Base-by-base conservation (phyloP, 2,888 invertebrate genomes). In the Azorinus chamasolen region DNA sequence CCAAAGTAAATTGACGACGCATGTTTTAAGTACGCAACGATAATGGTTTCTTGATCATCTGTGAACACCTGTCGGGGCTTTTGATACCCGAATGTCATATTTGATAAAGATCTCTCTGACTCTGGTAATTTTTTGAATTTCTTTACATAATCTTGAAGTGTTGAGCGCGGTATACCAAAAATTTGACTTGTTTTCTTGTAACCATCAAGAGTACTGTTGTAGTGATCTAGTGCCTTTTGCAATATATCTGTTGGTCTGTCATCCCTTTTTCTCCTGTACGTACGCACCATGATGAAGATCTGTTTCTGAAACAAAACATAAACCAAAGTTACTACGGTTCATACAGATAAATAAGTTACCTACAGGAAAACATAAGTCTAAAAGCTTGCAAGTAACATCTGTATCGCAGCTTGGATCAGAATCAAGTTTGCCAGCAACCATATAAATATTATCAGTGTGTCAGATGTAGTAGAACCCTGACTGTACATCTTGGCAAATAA, bases 1-100 rank as follows among this genome's bases (percentile, higher is more conserved):
- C 78, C 70, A 66, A 69, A 73, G 39, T 73, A 78, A 12, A 78
- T 62, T 5, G 64, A 53, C 3, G 55, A 25, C 37, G 78, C 64
- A 20, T 39, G 45, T 41, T 46, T 69, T 2, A 73, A 16, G 39
- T 79, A 75, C 8, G 18, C 41, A 10, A 53, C 58, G 37, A 43
- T 18, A 45, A 5, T 55, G n/a, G 41, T 10, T 54, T 72, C 72
- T 37, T 72, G 72, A 20, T 59, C 54, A 59, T 65, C 65, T 22
- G 64, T 51, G 32, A 64, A 72, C 16, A 72, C 64, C 20, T 72
- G 72, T 39, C 71, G n/a, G n/a, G n/a, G n/a, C n/a, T n/a, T n/a
- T n/a, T n/a, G n/a, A n/a, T n/a, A n/a, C n/a, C 32, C 10, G 10
- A 10, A 32, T 32, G 41, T 54, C 6, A 63, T 53, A 43, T 20